phyloP scores from a whole-genome alignment of 2,113 vertebrate genomes.

The Panthera leo region DNA sequence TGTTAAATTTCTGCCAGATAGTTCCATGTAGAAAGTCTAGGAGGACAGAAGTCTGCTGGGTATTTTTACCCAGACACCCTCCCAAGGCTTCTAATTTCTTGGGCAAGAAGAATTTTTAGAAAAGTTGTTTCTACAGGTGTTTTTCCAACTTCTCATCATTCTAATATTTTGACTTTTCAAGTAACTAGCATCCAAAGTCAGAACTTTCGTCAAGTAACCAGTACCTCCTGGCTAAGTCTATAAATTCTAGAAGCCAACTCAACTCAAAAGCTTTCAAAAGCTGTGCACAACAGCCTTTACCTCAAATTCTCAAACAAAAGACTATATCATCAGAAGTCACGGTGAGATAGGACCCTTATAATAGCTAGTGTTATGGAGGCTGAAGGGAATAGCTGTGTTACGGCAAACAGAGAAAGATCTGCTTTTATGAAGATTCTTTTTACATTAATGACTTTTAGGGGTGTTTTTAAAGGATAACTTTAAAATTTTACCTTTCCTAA shows the following conservation, averaged over 20 bases:
- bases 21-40: background rate
- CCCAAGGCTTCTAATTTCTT: slow-evolving; percentile 1
- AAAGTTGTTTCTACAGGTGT: slow-evolving; percentile 27
- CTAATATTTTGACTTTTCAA: background rate
- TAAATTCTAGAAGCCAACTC: background rate
- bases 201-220: background rate
- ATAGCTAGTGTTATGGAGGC: background rate
- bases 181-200: background rate
- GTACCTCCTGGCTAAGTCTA: background rate
- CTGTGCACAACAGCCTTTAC: background rate
- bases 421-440: background rate
- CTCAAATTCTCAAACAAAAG: background rate
- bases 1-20: slow-evolving; percentile 35
- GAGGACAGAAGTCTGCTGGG: slow-evolving; percentile 14
- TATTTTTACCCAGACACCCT: slow-evolving; percentile 38
- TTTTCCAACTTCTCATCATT: background rate
- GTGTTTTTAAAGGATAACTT: background rate
- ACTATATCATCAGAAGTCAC: background rate
- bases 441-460: background rate
- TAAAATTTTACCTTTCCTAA: background rate
- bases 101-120: slow-evolving; percentile 50
- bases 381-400: background rate
- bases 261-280: background rate
- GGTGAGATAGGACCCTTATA: background rate
- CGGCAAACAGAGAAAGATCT: background rate